A percentile compares a stretch with the other conserved stretches of the same genome.
phyloP scores from a whole-genome alignment of 1,140 invertebrate genomes.

The Diprion similis region DNA sequence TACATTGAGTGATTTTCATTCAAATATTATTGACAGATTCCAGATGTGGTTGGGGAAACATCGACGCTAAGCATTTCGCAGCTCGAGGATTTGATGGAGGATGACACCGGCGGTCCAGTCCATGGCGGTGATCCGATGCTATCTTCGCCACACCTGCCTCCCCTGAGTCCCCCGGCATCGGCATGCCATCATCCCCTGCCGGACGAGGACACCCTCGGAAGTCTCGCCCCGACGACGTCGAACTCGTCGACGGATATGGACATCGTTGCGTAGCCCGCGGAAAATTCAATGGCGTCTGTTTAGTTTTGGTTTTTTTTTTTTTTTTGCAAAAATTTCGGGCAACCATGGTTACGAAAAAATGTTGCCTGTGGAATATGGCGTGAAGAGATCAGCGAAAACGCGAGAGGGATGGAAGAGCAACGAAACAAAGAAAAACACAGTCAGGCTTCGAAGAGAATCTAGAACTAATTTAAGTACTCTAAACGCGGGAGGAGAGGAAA shows the following conservation, averaged over 20 bases:
- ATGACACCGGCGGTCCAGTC: conserved; percentile 73
- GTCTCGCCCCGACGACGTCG: conserved; percentile 52
- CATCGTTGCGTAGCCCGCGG: conserved; percentile 53
- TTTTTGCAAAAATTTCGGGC: too few species aligned
- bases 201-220: conserved; percentile 57
- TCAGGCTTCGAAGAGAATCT: too few species aligned
- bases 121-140: conserved; percentile 74
- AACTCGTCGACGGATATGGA: conserved; percentile 60
- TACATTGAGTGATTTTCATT: conserved; percentile 17
- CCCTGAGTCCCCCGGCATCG: conserved; percentile 52
- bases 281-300: too few species aligned
- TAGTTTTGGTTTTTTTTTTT: too few species aligned
- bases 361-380: too few species aligned
- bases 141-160: conserved; percentile 64
- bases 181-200: conserved; percentile 50
- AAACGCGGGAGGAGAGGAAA: too few species aligned
- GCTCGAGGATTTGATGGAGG: conserved; percentile 83
- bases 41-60: conserved; percentile 62
- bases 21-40: conserved; percentile 55
- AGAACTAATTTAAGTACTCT: too few species aligned
- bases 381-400: too few species aligned
- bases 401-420: too few species aligned
- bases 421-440: too few species aligned
- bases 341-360: too few species aligned
- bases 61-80: conserved; percentile 70